Evolutionary conservation across 2,888 invertebrate genomes (phyloP), one percentile per base, ranked within the genome.

Genomic region (Pristionchus maxplancki): DNA sequence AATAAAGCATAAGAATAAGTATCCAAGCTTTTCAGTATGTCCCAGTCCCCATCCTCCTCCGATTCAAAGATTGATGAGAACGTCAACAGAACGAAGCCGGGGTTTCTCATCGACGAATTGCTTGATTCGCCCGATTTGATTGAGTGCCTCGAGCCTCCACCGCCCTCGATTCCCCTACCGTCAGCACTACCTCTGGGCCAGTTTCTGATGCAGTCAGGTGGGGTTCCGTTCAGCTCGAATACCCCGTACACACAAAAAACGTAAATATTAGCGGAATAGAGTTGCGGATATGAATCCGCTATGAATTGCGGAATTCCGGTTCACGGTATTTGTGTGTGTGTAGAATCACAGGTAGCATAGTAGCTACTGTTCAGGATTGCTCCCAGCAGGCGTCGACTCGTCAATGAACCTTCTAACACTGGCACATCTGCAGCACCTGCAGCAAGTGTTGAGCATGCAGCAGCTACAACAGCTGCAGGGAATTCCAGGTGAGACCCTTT

Each of bases 391-490:
- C 8, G 28, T 44, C 6, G 24, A 24, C 0, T 48, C 28, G 8
- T 24, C 13, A 1, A 37, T 71, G 37, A 71, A 40, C 6, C 20
- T 37, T 1, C 37, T 71, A 1, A 24, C 71, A 0, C 44, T 48
- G 4, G n/a, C 78, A 1, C 24, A 78, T 48, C 44, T 78, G 40
- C 78, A 44, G 78, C 78, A 78, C 20, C 3, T 78, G 37, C 37
- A 20, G 74, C 17, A 31, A 17, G 17, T 74, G 28, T 34, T 17
- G 48, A 6, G 37, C 24, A 40, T 78, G 78, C 78, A 40, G 78
- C 78, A 48, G 44, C 71, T 78, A 44, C 78, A 40, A 44, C 78
- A 48, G 44, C 71, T 71, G 11, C 71, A 71, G 15, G 44, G n/a
- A 28, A 11, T 78, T 0, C 20, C n/a, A 48, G 78, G 71, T 28